Evolutionary conservation across 2,113 vertebrate species (phyloP), one percentile per base, ranked within the genome.

Genomic region (Hippopotamus amphibius): DNA sequence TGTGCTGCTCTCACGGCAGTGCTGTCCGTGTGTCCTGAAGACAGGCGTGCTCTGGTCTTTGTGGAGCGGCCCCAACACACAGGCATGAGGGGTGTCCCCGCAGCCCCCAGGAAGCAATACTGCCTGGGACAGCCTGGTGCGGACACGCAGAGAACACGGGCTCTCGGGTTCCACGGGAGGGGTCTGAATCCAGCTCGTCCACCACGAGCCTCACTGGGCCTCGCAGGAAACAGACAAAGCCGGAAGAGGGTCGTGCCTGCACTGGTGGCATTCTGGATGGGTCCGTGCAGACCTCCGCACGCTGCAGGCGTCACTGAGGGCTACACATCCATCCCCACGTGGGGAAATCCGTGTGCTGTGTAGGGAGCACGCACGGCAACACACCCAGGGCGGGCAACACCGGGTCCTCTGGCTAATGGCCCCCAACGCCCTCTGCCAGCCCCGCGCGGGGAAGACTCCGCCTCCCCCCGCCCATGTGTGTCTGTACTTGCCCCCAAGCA

Each of bases 81-180:
- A 26, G 81, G 80, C 28, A 0, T 3, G 6, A 0, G 4, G 26
- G n/a, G 37, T 59, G 4, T 61, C 41, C 66, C 3, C 1, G 24
- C 1, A 6, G 11, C 6, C 48, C 16, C 19, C 43, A 5, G 63
- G 15, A 61, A 74, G 41, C 33, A n/a, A 12, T 4, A 2, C 30
- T 3, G 37, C 19, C 17, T 7, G 12, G 6, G 3, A 33, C 7
- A 13, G 65, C 19, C 13, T 37, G 11, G 6, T 6, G 6, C 15
- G 22, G 61, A 6, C 0, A 30, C 37, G 2, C 9, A 30, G 19
- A 46, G 41, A 22, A 48, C 26, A 7, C 1, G 6, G 33, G 21
- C 22, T 50, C 17, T 46, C 1, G 0, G n/a, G 50, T 9, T 11
- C 0, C 1, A 6, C 0, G 16, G 53, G 17, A n/a, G 1, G 16